phyloP scores from a whole-genome alignment of 2,113 vertebrate genomes.

The Acanthochromis polyacanthus region DNA sequence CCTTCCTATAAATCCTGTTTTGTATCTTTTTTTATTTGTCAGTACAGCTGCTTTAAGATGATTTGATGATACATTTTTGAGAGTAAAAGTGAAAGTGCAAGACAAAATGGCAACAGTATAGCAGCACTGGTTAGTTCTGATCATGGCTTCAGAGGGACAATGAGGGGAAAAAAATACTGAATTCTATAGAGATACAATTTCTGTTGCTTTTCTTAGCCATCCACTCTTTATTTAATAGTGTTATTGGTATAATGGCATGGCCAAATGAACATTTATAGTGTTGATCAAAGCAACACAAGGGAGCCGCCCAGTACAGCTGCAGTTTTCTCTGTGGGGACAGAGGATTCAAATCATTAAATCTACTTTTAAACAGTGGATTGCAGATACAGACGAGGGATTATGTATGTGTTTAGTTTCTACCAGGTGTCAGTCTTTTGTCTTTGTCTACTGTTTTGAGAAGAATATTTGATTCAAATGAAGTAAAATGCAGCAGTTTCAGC shows the following conservation, averaged over 20 bases:
- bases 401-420: background rate
- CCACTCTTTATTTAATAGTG: constrained; percentile 1
- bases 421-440: too few species aligned
- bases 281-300: constrained; percentile 14
- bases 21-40: constrained; percentile 15
- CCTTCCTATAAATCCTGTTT: constrained; percentile 7
- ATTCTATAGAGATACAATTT: background rate
- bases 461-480: too few species aligned
- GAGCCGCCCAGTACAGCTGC: background rate
- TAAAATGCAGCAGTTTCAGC: background rate
- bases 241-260: background rate
- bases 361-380: background rate
- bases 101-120: background rate
- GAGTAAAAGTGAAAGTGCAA: background rate
- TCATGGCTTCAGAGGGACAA: background rate
- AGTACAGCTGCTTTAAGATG: background rate
- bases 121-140: background rate
- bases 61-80: constrained; percentile 14
- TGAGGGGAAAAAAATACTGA: background rate
- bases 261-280: background rate
- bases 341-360: background rate
- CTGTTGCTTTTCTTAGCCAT: background rate
- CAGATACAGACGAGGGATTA: background rate
- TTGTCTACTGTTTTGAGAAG: too few species aligned
- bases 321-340: background rate